Base-by-base conservation (phyloP, 2,113 vertebrate species). In the Oryzias celebensis region DNA sequence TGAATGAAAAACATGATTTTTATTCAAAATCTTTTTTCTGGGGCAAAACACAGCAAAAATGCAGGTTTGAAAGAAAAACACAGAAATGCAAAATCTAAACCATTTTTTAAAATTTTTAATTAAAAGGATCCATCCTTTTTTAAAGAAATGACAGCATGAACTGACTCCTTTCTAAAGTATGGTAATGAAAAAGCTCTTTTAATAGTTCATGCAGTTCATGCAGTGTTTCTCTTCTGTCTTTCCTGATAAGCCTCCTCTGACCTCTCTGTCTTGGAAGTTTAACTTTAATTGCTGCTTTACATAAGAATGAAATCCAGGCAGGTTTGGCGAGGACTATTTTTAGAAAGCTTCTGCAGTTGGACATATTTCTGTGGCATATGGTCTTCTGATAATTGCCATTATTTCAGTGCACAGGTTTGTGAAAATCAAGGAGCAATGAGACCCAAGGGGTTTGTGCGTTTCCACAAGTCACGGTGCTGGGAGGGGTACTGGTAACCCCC, bases 271-370 rank as follows among this genome's bases (percentile, higher is more conserved):
- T 36, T 36, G 36, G 36, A 36, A 36, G 54, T 75, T 56, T 53
- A 65, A 24, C 54, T 76, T 54, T 52, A 71, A 75, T 77, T 65
- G 62, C 65, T 73, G 50, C 52, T 57, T 80, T 64, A 66, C 73
- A 68, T 73, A 68, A 73, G 43, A 72, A 75, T 58, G 17, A 58
- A 65, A 69, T 63, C 61, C 43, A 56, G 31, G 17, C 52, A 52
- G 49, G 22, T 58, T 81, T 62, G 70, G 50, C 41, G 36, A 36
- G 46, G 50, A 5, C 78, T 85, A 82, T 82, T 79, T 80, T 78
- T 84, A 84, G 76, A 62, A 24, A 17, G n/a, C 8, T 45, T 66
- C 6, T 36, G 36, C 36, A 36, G 23, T 71, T 71, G 49, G 55
- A 64, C 41, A 70, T 72, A 73, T 76, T 26, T 75, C 36, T 23